These are phyloP conservation scores for Orthosia cruda DNA, from an alignment of 2,888 invertebrate species.

Conservation along the genomic window DNA sequence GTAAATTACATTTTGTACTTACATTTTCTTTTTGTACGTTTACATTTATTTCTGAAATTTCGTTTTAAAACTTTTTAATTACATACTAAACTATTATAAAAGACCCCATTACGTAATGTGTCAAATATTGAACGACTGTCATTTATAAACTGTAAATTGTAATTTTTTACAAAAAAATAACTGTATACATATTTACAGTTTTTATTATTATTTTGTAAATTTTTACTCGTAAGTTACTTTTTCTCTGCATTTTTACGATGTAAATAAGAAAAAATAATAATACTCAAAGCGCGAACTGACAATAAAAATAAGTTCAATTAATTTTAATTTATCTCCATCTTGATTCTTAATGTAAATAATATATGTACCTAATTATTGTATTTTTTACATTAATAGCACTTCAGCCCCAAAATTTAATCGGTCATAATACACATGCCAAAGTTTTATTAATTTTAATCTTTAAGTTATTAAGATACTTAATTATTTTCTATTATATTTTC, in stretches of 20 bases:
- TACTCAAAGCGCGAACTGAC: slow-evolving; percentile 91
- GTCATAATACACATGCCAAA: slow-evolving; percentile 91
- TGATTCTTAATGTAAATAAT: slow-evolving; percentile 84
- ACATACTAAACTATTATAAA: slow-evolving; percentile 55
- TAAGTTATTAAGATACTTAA: slow-evolving; percentile 88
- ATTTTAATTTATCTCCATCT: slow-evolving; percentile 82
- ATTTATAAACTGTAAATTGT: slow-evolving; percentile 64
- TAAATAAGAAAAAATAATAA: slow-evolving; percentile 86
- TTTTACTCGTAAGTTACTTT: slow-evolving; percentile 73
- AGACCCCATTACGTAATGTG: slow-evolving; percentile 66
- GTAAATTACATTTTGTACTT: slow-evolving; percentile 45
- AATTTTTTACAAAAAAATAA: slow-evolving; percentile 61
- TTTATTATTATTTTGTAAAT: slow-evolving; percentile 72
- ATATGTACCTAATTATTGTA: slow-evolving; percentile 81
- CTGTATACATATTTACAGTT: slow-evolving; percentile 64
- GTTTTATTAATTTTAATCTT: slow-evolving; percentile 89
- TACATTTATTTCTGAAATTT: slow-evolving; percentile 31
- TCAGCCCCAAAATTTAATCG: slow-evolving; percentile 90
- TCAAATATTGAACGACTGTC: slow-evolving; percentile 67
- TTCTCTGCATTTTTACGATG: slow-evolving; percentile 81
- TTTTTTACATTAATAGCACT: slow-evolving; percentile 87
- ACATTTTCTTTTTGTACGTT: slow-evolving; percentile 30
- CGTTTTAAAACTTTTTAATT: slow-evolving; percentile 40
- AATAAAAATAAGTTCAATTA: slow-evolving; percentile 89
- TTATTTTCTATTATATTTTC: slow-evolving; percentile 80